Evolutionary conservation across 2,888 invertebrate genomes (phyloP), one percentile per base, ranked within the genome.

Genomic region (Azorinus chamasolen): DNA sequence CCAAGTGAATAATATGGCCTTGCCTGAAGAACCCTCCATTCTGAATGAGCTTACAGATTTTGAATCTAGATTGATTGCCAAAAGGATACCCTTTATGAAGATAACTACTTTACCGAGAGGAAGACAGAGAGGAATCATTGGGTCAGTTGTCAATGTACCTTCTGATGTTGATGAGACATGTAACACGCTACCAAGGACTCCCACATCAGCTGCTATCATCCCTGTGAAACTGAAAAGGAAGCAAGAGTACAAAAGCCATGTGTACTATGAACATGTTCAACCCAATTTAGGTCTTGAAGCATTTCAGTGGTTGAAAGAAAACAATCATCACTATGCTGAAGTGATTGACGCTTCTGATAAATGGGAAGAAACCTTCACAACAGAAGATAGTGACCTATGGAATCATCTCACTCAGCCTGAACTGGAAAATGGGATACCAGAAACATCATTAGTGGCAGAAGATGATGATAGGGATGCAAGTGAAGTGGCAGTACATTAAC

Each of bases 11-110:
- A 69, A 64, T 16, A 20, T 75, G 53, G 10, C 32, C 32, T 20
- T 75, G 6, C 48, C 54, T 16, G 55, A 12, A 16, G 14, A 58
- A 18, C 50, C 61, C 16, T n/a, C 16, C 22, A 43, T 22, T 12
- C 18, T 74, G 3, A 22, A 27, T 27, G 43, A 57, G 51, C 39
- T 75, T 18, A 69, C 63, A 16, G 25, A 22, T n/a, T 50, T 69
- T 22, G 74, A 74, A 63, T 27, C 37, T 12, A 50, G 55, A 50
- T 32, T 68, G 1, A n/a, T 74, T 5, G 32, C 54, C 2, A 57
- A 63, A 64, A 55, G 69, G 55, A 59, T 59, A 12, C 75, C 75
- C 1, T 75, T 69, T 27, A 75, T 75, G 75, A 75, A 75, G 41
- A 16, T 64, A 5, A 14, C 50, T 4, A 59, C 63, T 20, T 41